Conservation (phyloP, 2,888 invertebrate species). For the Luffia ferchaultella region DNA sequence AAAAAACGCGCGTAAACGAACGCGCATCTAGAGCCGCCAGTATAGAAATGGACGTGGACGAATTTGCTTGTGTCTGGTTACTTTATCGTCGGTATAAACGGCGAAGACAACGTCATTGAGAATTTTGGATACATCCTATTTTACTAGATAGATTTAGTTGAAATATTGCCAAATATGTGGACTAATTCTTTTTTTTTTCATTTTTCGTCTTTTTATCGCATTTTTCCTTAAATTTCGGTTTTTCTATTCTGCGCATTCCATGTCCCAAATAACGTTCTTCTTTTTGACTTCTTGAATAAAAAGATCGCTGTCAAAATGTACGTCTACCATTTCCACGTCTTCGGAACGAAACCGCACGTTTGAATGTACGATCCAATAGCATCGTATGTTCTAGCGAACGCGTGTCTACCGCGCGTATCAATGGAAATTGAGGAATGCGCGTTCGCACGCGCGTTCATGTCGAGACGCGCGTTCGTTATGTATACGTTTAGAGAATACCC, state of each 20-base stretch:
- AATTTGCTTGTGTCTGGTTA: not conserved
- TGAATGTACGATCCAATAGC: not conserved
- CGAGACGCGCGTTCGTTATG: not conserved
- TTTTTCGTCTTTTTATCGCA: too few relatives aligned
- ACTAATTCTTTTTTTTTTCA: too few relatives aligned
- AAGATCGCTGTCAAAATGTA: not conserved
- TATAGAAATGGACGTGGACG: not conserved
- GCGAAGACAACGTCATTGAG: not conserved
- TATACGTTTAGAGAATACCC: not conserved
- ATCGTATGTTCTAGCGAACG: not conserved
- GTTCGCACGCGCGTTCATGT: not conserved
- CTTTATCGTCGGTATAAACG: not conserved
- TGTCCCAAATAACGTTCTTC: not conserved
- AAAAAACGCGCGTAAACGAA: not conserved
- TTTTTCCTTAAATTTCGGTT: too few relatives aligned
- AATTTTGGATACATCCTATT: not conserved
- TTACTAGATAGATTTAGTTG: not conserved
- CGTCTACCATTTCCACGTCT: not conserved
- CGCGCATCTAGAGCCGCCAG: not conserved
- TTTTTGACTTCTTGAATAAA: not conserved
- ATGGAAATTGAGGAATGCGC: not conserved
- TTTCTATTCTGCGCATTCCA: not conserved
- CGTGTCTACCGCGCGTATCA: not conserved
- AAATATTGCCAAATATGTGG: too few relatives aligned
- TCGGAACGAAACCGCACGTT: not conserved